phyloP scores from a whole-genome alignment of 2,113 vertebrate genomes.

The Sceloporus tristichus region DNA sequence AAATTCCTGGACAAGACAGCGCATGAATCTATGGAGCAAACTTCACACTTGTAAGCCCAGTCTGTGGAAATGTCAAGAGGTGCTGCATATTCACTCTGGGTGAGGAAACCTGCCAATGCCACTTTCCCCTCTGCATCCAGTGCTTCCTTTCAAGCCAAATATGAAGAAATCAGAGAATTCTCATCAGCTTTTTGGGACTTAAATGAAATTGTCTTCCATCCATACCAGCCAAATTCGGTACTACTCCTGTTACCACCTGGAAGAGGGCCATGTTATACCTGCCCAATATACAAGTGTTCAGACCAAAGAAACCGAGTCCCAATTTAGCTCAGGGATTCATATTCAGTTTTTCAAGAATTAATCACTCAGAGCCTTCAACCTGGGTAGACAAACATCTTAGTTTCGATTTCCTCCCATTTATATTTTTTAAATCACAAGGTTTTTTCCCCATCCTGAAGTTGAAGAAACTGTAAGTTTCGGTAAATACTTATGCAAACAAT shows the following conservation, averaged over 20 bases:
- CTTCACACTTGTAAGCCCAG: rapidly evolving
- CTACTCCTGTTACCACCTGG: background rate
- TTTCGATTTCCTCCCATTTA: no score
- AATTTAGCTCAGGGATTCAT: no score
- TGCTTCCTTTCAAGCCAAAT: background rate
- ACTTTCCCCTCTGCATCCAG: background rate
- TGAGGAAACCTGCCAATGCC: no score
- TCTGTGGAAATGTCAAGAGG: conserved; percentile 10
- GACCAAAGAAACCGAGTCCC: no score
- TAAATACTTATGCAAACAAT: no score
- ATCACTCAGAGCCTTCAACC: no score
- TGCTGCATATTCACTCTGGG: background rate
- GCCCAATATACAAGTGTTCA: no score
- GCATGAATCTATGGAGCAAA: background rate
- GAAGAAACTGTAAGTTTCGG: no score
- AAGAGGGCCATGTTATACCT: background rate
- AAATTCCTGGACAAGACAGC: background rate
- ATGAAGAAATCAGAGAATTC: background rate
- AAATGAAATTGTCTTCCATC: background rate
- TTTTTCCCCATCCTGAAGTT: no score
- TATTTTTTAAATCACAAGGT: no score
- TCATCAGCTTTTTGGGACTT: background rate
- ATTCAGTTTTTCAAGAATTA: no score
- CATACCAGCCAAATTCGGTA: background rate
- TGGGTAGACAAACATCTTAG: no score